Evolutionary conservation across 2,113 vertebrate species (phyloP), one percentile per base, ranked within the genome.

Genomic region (Phalacrocorax aristotelis): DNA sequence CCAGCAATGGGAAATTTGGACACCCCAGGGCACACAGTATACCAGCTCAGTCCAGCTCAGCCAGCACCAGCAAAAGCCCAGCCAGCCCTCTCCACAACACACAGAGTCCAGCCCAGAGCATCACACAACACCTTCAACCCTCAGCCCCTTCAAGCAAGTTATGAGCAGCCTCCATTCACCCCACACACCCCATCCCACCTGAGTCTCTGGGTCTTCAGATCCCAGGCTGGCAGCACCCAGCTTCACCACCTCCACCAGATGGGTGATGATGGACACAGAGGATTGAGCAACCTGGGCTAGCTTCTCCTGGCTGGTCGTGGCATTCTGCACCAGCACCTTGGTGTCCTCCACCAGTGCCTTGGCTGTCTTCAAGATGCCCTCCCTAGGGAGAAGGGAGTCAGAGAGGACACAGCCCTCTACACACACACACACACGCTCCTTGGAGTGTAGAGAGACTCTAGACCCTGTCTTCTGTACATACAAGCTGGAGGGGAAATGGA

Each of bases 261-360:
- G 99, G 29, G 99, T 99, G 96, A 99, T 99, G 83, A 99, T 99
- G 75, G 88, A 89, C 83, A 99, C 99, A 0, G 99, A 99, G 7
- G 99, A 99, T 97, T 99, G 99, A 22, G 99, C 99, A 4, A 99
- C 98, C 87, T 99, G 99, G 10, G 99, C 99, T 92, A 99, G 90
- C 93, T 98, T 99, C 98, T 99, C 99, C 95, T 99, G 99, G 96
- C 99, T 99, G 49, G 99, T 99, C 0, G 99, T 99, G 16, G 99
- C 99, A 0, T 99, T 99, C 68, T 99, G 99, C 52, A 99, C 99
- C 96, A 99, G 94, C 60, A 99, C 98, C 94, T 99, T 99, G 68
- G 99, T 99, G 98, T 99, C 99, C 79, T 99, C 99, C 89, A 99
- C 99, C 79, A 99, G 98, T 1, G 99, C 99, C 95, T 99, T 99